phyloP scores from a whole-genome alignment of 2,888 invertebrate species.

The Dimorphilus gyrociliatus region DNA sequence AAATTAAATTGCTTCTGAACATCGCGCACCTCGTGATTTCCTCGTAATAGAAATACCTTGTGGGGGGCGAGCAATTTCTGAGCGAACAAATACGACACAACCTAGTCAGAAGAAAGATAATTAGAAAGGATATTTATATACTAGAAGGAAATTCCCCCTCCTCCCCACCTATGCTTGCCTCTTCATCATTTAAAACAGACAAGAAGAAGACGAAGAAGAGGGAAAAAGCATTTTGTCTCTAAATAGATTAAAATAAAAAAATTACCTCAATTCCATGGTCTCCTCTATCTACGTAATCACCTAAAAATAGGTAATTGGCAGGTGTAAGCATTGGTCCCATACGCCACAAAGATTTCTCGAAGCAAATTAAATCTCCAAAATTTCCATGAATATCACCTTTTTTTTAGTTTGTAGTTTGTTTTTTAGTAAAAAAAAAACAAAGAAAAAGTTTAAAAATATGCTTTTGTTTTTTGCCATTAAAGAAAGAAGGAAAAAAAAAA shows the following conservation, averaged over 20 bases:
- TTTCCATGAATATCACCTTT: slow-evolving; percentile 61
- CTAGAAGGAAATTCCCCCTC: not conserved
- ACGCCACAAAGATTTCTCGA: slow-evolving; percentile 55
- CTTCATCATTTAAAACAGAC: not conserved
- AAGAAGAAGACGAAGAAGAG: not conserved
- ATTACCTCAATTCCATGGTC: slow-evolving; percentile 47
- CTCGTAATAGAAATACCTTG: slow-evolving; percentile 49
- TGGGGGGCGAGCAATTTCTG: slow-evolving; percentile 52
- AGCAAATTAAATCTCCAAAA: slow-evolving; percentile 49
- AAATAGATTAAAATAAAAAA: slow-evolving; percentile 2
- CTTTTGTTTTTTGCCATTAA: not conserved
- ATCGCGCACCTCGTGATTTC: slow-evolving; percentile 58
- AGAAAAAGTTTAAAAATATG: not conserved
- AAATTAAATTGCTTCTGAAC: slow-evolving; percentile 59
- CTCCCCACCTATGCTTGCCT: not conserved
- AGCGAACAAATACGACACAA: slow-evolving; percentile 52
- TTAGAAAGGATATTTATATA: slow-evolving; percentile 1
- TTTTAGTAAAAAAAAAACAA: too few species aligned
- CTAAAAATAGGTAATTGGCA: slow-evolving; percentile 51
- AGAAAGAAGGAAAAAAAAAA: not conserved
- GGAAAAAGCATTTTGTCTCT: slow-evolving; percentile 1
- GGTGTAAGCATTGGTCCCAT: slow-evolving; percentile 50
- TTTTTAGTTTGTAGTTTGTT: too few species aligned
- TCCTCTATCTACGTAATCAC: slow-evolving; percentile 62
- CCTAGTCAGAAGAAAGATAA: too few species aligned